These are phyloP conservation scores for Polyploca ridens DNA, from an alignment of 2,888 invertebrate genomes.

Conservation along the genomic window DNA sequence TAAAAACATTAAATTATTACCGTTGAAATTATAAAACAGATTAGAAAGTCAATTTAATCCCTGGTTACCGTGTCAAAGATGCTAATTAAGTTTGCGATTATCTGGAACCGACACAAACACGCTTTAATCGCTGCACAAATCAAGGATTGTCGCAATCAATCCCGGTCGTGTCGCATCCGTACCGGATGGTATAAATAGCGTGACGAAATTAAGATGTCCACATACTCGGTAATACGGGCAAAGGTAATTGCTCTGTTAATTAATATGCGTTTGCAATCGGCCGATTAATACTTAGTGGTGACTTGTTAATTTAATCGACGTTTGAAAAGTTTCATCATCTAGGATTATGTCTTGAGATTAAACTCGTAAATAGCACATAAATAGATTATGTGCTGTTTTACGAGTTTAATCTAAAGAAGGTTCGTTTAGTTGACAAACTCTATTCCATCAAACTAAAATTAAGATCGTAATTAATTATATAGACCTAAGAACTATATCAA, in stretches of 20 bases:
- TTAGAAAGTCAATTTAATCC: constrained; percentile 1
- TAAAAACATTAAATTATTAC: neutral
- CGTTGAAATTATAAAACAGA: neutral
- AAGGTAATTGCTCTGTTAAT: constrained; percentile 47
- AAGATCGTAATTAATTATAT: too few species aligned
- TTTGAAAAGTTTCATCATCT: neutral
- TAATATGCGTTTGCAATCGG: constrained; percentile 39
- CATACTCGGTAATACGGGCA: constrained; percentile 22
- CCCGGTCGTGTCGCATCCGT: constrained; percentile 35
- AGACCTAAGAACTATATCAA: too few species aligned
- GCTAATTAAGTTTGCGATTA: constrained; percentile 8
- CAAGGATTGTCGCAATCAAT: constrained; percentile 21
- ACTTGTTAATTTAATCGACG: neutral
- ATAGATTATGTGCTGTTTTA: neutral
- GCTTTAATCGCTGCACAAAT: constrained; percentile 16
- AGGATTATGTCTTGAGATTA: neutral
- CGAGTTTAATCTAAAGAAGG: neutral
- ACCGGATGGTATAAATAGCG: constrained; percentile 41
- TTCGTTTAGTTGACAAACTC: neutral
- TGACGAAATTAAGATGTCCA: constrained; percentile 48
- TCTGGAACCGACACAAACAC: constrained; percentile 7
- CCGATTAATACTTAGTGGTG: constrained; percentile 17
- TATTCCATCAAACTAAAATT: too few species aligned
- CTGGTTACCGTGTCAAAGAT: constrained; percentile 3
- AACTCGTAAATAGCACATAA: neutral